Evolutionary conservation across 2,888 invertebrate species (phyloP).

Genomic region (Lycocerus yunnanus): DNA sequence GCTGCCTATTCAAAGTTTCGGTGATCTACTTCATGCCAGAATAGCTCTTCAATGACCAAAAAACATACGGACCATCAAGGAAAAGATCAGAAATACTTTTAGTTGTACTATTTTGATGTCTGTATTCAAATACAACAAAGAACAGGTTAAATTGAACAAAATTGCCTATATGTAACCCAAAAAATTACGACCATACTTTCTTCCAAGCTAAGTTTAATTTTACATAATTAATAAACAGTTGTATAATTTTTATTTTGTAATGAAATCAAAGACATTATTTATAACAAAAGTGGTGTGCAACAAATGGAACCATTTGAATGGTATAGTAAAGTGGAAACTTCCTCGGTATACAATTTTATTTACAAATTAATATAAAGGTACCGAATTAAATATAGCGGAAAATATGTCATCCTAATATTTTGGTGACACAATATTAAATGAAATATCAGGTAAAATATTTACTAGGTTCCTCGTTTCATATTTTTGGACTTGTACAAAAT

Average conservation of each 20-base stretch:
- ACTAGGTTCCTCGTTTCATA: neutral
- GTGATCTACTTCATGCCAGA: slow-evolving; percentile 40
- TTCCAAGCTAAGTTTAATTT: neutral
- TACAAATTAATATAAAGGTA: neutral
- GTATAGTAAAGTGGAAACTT: neutral
- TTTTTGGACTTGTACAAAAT: neutral
- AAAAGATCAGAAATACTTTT: slow-evolving; percentile 16
- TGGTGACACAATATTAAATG: neutral
- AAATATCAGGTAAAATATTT: slow-evolving; percentile 1
- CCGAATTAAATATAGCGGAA: neutral
- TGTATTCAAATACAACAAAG: slow-evolving; percentile 5
- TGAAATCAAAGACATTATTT: neutral
- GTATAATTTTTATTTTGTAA: neutral
- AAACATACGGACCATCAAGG: slow-evolving; percentile 29
- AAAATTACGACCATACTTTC: neutral
- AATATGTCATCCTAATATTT: neutral
- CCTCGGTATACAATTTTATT: neutral
- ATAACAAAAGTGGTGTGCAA: neutral
- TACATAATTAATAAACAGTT: neutral
- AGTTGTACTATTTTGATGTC: slow-evolving; percentile 9
- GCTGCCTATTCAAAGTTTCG: slow-evolving; percentile 41
- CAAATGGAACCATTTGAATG: neutral
- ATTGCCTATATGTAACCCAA: neutral
- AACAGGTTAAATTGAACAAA: neutral
- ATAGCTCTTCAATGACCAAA: slow-evolving; percentile 45